Evolutionary conservation across 2,113 vertebrate species (phyloP).

Genomic region (Entomyzon cyanotis): DNA sequence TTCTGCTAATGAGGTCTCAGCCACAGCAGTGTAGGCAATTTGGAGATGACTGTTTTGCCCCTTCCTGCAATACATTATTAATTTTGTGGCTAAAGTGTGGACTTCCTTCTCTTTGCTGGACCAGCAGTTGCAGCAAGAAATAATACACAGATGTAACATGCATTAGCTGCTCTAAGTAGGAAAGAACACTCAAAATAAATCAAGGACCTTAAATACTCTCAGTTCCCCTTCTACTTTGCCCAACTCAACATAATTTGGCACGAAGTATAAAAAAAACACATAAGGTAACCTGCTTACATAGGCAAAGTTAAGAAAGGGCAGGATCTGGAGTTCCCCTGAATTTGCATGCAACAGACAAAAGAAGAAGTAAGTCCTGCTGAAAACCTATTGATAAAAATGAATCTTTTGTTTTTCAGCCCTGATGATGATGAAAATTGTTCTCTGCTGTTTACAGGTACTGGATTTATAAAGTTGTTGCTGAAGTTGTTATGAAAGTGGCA

Average conservation of each 20-base stretch:
- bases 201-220: neutral
- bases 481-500: neutral
- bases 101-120: neutral
- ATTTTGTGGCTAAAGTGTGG: neutral
- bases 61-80: neutral
- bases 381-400: neutral
- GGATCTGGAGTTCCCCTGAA: neutral
- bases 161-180: fast-evolving
- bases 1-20: neutral
- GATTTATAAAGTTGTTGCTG: neutral
- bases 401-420: neutral
- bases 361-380: neutral
- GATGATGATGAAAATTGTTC: neutral
- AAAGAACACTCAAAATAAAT: neutral
- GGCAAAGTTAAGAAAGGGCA: neutral
- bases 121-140: neutral
- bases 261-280: neutral
- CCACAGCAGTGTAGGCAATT: neutral
- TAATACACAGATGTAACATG: neutral
- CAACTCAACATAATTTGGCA: neutral
- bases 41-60: neutral
- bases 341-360: neutral
- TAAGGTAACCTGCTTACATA: neutral
- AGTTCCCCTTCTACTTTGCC: neutral
- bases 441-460: neutral